These are phyloP conservation scores for Hydrozoanthus gracilis DNA, from an alignment of 92 coral and sea anemone genomes.

Conservation along the genomic window DNA sequence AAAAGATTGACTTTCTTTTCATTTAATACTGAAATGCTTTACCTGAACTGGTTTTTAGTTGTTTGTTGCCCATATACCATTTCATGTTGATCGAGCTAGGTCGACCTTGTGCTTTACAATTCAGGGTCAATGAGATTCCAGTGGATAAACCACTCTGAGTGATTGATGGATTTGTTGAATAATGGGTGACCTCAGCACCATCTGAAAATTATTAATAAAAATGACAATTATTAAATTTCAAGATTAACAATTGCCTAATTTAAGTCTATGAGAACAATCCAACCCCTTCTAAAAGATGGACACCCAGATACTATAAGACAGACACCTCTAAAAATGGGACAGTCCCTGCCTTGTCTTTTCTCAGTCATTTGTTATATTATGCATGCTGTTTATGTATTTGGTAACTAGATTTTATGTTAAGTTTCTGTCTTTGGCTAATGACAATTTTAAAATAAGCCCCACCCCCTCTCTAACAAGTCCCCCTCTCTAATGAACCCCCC, in stretches of 20 bases:
- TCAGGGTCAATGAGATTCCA: slow-evolving; percentile 16
- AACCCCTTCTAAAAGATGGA: background rate
- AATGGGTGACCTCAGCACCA: background rate
- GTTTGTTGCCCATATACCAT: slow-evolving; percentile 5
- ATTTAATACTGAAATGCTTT: background rate
- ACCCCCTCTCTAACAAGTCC: no score
- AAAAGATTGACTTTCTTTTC: no score
- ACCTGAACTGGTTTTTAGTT: background rate
- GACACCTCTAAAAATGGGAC: no score
- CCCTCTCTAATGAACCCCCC: no score
- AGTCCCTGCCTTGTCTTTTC: no score
- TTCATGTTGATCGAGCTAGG: slow-evolving; percentile 10
- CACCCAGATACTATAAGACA: no score
- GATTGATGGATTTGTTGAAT: background rate
- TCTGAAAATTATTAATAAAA: background rate
- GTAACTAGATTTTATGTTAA: background rate
- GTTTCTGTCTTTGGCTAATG: background rate
- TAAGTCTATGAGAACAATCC: background rate
- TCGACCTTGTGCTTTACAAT: slow-evolving; percentile 19
- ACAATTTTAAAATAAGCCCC: no score
- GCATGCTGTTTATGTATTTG: no score
- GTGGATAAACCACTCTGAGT: background rate
- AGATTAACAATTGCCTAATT: background rate
- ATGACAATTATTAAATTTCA: background rate
- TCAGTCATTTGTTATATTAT: no score